Conservation (phyloP, 1,140 invertebrate genomes). For the Gryon sp. region DNA sequence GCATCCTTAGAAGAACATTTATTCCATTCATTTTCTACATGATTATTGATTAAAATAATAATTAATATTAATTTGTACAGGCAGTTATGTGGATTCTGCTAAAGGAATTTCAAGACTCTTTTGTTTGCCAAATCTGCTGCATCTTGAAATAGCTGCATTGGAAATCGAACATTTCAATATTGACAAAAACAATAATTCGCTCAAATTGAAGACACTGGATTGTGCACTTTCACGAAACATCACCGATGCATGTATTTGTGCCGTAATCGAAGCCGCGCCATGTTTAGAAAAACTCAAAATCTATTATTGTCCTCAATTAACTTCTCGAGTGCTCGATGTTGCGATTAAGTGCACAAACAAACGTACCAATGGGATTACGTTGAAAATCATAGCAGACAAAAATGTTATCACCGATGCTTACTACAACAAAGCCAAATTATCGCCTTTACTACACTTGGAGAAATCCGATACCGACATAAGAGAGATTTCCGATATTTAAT, state of each 20-base stretch:
- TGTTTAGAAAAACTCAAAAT: conserved; percentile 18
- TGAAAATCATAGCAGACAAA: conserved; percentile 18
- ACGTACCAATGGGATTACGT: conserved; percentile 31
- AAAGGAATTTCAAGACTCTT: conserved; percentile 28
- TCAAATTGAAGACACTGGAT: conserved; percentile 26
- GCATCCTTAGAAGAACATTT: neutral
- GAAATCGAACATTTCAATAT: conserved; percentile 7
- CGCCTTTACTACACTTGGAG: too few species aligned
- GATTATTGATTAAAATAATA: neutral
- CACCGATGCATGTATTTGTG: conserved; percentile 13
- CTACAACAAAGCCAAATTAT: too few species aligned
- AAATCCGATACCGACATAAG: too few species aligned
- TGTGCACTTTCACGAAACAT: neutral
- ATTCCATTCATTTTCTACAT: too few species aligned
- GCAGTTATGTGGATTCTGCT: conserved; percentile 5
- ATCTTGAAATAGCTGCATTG: conserved; percentile 14
- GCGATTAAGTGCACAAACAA: conserved; percentile 35
- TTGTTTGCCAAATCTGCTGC: conserved; percentile 25
- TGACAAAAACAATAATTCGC: conserved; percentile 6
- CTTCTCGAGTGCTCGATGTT: conserved; percentile 23
- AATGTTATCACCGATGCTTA: too few species aligned
- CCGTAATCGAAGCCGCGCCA: conserved; percentile 10
- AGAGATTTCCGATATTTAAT: too few species aligned
- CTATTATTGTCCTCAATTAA: conserved; percentile 9
- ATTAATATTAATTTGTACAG: conserved; percentile 12